These are phyloP conservation scores for Acropora yongei DNA, from an alignment of 64 coral and sea anemone species.

Conservation along the genomic window DNA sequence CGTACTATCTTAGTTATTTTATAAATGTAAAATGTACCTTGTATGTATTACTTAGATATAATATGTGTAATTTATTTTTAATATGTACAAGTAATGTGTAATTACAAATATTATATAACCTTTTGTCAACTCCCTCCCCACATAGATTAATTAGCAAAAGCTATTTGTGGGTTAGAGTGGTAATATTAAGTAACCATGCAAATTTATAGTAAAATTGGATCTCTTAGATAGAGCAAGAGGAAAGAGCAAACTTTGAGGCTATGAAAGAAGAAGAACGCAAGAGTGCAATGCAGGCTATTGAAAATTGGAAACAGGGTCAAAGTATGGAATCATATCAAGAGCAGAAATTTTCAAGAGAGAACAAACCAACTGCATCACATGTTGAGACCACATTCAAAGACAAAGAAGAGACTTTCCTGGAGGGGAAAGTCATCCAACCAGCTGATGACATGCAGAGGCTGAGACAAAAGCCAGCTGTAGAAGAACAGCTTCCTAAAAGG, in stretches of 20 bases:
- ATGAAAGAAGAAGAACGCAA: conserved; percentile 86
- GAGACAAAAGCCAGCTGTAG: neutral
- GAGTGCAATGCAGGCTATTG: conserved; percentile 83
- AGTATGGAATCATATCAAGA: neutral
- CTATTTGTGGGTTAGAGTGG: no score
- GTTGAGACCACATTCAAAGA: neutral
- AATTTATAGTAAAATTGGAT: no score
- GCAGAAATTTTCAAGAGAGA: neutral
- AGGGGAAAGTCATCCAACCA: neutral
- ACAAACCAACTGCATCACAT: neutral
- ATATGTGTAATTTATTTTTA: no score
- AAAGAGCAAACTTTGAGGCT: conserved; percentile 84
- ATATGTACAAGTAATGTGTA: no score
- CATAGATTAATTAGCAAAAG: no score
- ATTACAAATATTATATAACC: no score
- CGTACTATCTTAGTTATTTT: no score
- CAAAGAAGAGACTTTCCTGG: neutral
- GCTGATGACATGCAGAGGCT: neutral
- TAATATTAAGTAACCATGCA: no score
- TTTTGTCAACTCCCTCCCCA: no score
- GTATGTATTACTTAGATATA: no score
- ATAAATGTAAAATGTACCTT: no score
- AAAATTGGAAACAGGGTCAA: conserved; percentile 83
- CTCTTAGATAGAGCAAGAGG: conserved; percentile 87
- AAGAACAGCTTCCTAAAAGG: neutral